A percentile compares a stretch with the other conserved stretches of the same genome.
These are phyloP conservation scores for Junco hyemalis DNA, from an alignment of 2,113 vertebrate genomes.

Conservation along the genomic window DNA sequence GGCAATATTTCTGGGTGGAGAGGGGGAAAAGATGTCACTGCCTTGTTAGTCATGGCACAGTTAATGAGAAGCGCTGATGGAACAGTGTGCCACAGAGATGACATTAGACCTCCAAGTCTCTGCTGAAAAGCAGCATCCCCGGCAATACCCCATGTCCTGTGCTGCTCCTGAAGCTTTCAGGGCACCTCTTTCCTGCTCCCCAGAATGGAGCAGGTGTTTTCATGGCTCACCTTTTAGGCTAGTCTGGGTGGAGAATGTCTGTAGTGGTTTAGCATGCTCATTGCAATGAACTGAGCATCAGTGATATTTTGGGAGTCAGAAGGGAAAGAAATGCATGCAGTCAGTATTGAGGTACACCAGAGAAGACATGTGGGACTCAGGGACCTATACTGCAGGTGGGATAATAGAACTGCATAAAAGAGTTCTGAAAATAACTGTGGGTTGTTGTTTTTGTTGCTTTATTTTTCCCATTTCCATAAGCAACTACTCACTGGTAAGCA, in stretches of 20 bases:
- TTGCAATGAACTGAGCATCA: neutral
- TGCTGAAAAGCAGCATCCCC: neutral
- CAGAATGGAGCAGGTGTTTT: neutral
- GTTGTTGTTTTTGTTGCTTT: neutral
- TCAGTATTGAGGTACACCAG: neutral
- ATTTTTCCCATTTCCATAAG: neutral
- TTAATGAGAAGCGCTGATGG: neutral
- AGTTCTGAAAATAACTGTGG: neutral
- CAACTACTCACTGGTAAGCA: neutral
- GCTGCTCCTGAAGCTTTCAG: neutral
- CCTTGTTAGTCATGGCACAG: neutral
- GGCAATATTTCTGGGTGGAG: neutral
- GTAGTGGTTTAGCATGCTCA: neutral
- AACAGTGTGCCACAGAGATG: neutral
- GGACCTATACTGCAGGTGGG: neutral
- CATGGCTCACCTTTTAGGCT: neutral
- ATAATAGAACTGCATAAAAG: neutral
- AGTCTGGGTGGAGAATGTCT: neutral
- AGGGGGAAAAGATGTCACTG: neutral
- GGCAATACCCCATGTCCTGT: neutral
- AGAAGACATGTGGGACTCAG: rapidly evolving
- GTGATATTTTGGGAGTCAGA: neutral
- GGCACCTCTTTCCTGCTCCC: neutral
- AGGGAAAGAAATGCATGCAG: neutral
- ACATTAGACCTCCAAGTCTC: neutral